These are phyloP conservation scores for Himalopsyche kuldschensis DNA, from an alignment of 2,888 invertebrate genomes.

Conservation along the genomic window DNA sequence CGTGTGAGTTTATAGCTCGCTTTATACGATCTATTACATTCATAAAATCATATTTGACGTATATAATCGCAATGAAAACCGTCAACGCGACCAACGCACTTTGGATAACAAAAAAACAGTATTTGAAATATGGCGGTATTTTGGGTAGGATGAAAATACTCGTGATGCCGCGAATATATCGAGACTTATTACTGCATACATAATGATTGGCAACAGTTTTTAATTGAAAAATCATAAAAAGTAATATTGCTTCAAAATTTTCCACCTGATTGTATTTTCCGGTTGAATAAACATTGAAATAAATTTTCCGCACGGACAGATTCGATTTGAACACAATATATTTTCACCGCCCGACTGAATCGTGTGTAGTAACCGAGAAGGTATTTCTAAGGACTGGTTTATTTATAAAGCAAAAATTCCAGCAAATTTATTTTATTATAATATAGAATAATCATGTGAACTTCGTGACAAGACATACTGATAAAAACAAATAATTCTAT, in stretches of 20 bases:
- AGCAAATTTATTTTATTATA: neutral
- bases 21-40: neutral
- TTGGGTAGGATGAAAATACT: neutral
- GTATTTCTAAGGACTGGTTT: conserved; percentile 1
- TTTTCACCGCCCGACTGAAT: neutral
- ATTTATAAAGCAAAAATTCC: neutral
- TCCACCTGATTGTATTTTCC: neutral
- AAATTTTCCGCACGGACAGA: neutral
- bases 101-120: neutral
- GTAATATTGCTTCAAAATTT: neutral
- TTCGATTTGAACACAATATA: neutral
- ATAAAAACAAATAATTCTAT: neutral
- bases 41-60: neutral
- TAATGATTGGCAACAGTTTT: neutral
- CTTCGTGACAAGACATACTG: neutral
- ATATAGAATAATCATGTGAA: neutral
- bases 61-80: neutral
- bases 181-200: neutral
- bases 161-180: neutral
- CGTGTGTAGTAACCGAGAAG: neutral
- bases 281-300: neutral
- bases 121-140: neutral
- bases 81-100: neutral
- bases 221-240: neutral
- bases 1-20: neutral